phyloP scores from a whole-genome alignment of 2,113 vertebrate genomes.

The Hyperopisus bebe region DNA sequence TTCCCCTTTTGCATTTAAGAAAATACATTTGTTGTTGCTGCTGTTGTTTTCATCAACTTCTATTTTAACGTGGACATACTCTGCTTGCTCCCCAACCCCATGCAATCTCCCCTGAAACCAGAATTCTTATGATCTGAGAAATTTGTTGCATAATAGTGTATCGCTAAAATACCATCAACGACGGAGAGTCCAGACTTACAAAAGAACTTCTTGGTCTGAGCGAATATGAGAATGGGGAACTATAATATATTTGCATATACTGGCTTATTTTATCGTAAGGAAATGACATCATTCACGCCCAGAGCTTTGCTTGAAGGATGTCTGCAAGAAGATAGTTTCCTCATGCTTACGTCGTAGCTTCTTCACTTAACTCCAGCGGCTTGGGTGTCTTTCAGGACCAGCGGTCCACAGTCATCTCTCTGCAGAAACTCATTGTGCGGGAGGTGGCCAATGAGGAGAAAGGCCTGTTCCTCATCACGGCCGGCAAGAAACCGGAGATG shows the following conservation, averaged over 20 bases:
- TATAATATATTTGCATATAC: background rate
- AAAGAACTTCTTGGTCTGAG: background rate
- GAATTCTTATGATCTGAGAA: background rate
- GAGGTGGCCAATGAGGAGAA: slow-evolving; percentile 97
- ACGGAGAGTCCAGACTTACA: background rate
- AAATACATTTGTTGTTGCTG: background rate
- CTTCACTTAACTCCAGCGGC: background rate
- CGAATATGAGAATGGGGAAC: background rate
- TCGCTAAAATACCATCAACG: background rate
- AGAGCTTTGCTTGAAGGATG: background rate
- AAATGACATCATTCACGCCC: background rate
- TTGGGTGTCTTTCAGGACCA: slow-evolving; percentile 69
- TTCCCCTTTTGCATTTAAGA: slow-evolving; percentile 31
- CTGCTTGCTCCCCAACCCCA: background rate
- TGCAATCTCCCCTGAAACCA: background rate
- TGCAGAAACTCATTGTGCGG: slow-evolving; percentile 93
- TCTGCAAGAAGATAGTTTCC: background rate
- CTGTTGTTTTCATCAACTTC: background rate
- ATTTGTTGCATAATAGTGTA: background rate
- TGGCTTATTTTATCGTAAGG: background rate
- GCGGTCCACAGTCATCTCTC: slow-evolving; percentile 87
- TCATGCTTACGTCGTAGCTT: background rate
- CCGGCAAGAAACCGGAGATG: slow-evolving; percentile 84
- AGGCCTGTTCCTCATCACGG: slow-evolving; percentile 89
- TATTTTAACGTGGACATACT: background rate